A percentile compares a stretch with the other conserved stretches of the same genome.
Conservation (phyloP, 2,797 vertebrate species). For the Tarsius wallacei region DNA sequence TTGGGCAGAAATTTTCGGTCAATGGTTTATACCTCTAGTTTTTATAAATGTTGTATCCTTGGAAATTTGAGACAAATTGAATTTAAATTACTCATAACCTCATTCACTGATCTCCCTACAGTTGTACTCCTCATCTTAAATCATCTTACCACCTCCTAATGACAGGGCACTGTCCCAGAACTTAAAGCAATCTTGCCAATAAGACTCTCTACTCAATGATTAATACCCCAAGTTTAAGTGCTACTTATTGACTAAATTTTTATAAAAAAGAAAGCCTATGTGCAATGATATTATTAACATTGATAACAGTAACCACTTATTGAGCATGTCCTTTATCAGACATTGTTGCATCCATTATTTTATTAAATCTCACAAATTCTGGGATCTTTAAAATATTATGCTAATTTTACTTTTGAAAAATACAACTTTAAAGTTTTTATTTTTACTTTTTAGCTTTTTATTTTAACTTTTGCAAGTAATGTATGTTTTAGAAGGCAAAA, state of each 20-base stretch:
- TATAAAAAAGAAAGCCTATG: not conserved
- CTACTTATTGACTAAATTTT: not conserved
- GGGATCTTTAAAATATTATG: not conserved
- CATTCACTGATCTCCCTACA: not conserved
- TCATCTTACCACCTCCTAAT: not conserved
- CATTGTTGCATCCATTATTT: not conserved
- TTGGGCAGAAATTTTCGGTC: not conserved
- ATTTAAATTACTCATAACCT: not conserved
- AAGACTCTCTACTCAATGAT: not conserved
- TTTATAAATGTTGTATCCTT: not conserved
- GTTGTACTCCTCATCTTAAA: constrained; percentile 5
- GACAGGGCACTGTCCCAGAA: not conserved
- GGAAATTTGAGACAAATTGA: not conserved
- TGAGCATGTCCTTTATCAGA: not conserved
- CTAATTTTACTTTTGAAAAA: not conserved
- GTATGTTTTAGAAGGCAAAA: constrained; percentile 14
- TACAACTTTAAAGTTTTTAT: not conserved
- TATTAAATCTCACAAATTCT: not conserved
- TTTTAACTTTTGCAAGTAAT: not conserved
- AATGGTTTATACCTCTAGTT: not conserved
- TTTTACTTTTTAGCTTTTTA: too few relatives aligned
- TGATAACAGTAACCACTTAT: not conserved
- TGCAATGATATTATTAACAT: not conserved
- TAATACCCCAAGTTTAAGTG: not conserved
- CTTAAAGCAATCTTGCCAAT: not conserved